Conservation (phyloP, 2,113 vertebrate genomes). For the Trematocara zebra region DNA sequence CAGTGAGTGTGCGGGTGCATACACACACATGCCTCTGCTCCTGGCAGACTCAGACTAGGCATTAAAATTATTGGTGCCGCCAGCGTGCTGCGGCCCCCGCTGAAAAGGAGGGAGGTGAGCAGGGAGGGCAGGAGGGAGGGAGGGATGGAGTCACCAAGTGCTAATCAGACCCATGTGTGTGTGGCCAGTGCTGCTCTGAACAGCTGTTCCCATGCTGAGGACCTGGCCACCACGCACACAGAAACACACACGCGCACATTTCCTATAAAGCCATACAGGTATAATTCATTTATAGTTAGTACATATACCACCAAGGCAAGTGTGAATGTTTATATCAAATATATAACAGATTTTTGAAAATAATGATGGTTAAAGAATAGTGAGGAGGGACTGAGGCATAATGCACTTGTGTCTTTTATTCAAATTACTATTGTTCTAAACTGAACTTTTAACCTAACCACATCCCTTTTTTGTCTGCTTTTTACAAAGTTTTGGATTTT, state of each 20-base stretch:
- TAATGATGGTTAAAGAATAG: neutral
- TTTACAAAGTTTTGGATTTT: neutral
- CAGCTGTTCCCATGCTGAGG: conserved; percentile 72
- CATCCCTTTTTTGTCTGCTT: neutral
- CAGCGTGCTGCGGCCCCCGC: conserved; percentile 67
- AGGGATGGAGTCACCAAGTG: conserved; percentile 65
- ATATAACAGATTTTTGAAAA: neutral
- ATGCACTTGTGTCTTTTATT: neutral
- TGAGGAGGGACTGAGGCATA: neutral
- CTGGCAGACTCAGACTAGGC: conserved; percentile 71
- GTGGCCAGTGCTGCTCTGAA: conserved; percentile 66
- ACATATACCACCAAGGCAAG: neutral
- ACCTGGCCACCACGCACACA: conserved; percentile 29
- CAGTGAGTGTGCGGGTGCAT: neutral
- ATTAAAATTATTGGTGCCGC: conserved; percentile 73
- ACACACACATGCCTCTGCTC: conserved; percentile 42
- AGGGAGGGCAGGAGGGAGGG: conserved; percentile 48
- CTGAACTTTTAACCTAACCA: neutral
- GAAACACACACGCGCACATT: neutral
- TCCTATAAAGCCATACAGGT: conserved; percentile 11
- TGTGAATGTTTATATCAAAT: neutral
- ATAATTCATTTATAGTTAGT: conserved; percentile 7
- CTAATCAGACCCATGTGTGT: conserved; percentile 77
- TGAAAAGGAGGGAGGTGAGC: conserved; percentile 66
- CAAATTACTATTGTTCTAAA: neutral